A percentile compares a stretch with the other conserved stretches of the same genome.
These are phyloP conservation scores for Zaprionus lineosus DNA, from an alignment of 2,888 invertebrate species.

Conservation along the genomic window DNA sequence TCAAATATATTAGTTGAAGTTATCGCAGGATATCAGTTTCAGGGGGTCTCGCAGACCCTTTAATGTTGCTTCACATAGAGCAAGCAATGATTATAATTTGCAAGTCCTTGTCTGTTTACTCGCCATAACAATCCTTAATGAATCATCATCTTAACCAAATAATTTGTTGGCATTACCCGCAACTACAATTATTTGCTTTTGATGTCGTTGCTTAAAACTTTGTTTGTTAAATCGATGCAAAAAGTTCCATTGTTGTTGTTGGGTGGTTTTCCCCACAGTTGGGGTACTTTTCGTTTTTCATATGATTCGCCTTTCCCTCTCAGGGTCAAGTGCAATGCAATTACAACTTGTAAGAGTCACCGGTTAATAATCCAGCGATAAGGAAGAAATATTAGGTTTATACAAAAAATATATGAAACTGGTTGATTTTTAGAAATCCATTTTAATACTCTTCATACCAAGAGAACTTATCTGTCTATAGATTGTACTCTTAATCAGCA, in stretches of 20 bases:
- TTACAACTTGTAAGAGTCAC: conserved; percentile 28
- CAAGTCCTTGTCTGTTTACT: neutral
- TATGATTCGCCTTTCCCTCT: conserved; percentile 28
- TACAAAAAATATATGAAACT: too few relatives aligned
- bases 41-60: too few relatives aligned
- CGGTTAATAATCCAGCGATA: too few relatives aligned
- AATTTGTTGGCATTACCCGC: conserved; percentile 41
- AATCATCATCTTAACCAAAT: conserved; percentile 7
- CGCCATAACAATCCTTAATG: neutral
- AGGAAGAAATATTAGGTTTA: too few relatives aligned
- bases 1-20: too few relatives aligned
- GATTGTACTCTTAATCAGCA: too few relatives aligned
- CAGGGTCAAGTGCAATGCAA: conserved; percentile 56
- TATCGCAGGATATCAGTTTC: too few relatives aligned
- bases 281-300: conserved; percentile 61
- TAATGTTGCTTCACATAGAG: too few relatives aligned
- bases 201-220: conserved; percentile 13
- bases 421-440: too few relatives aligned
- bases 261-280: conserved; percentile 16
- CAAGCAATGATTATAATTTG: too few relatives aligned
- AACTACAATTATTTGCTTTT: conserved; percentile 33
- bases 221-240: conserved; percentile 59
- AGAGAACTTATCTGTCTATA: too few relatives aligned
- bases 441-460: too few relatives aligned
- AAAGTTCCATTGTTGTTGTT: conserved; percentile 2